A percentile compares a stretch with the other conserved stretches of the same genome.
phyloP scores from a whole-genome alignment of 2,113 vertebrate genomes.

The Rhodinocichla rosea region DNA sequence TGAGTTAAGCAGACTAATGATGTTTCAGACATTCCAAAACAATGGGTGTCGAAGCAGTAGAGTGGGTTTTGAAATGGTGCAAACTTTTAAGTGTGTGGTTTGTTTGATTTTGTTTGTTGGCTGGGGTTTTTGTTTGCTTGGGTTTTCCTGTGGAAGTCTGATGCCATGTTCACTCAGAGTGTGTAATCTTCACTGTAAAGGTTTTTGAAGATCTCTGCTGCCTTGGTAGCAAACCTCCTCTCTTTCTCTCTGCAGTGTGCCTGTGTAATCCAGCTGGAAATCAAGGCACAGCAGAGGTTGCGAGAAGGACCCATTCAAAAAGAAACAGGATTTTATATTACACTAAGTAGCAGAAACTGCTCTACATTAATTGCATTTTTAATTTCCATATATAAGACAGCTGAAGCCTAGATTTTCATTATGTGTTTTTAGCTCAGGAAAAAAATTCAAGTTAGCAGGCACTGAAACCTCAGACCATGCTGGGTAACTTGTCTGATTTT shows the following conservation, averaged over 20 bases:
- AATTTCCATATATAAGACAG: not conserved
- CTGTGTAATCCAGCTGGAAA: not conserved
- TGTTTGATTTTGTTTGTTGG: not conserved
- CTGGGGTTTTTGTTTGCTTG: not conserved
- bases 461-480: not conserved
- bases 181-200: not conserved
- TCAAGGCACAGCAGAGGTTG: not conserved
- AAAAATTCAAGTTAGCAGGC: not conserved
- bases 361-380: not conserved
- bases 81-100: not conserved
- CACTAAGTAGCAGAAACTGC: not conserved
- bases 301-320: not conserved
- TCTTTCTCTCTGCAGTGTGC: not conserved
- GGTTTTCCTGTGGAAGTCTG: not conserved
- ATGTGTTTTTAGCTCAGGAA: not conserved
- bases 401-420: not conserved
- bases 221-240: not conserved
- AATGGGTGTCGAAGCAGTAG: not conserved
- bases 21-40: not conserved
- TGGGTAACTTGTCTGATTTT: not conserved
- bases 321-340: not conserved
- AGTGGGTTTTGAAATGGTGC: not conserved
- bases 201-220: not conserved
- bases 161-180: not conserved
- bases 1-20: not conserved